Evolutionary conservation across 2,797 vertebrate genomes (phyloP).

Genomic region (Phrynocephalus forsythii): DNA sequence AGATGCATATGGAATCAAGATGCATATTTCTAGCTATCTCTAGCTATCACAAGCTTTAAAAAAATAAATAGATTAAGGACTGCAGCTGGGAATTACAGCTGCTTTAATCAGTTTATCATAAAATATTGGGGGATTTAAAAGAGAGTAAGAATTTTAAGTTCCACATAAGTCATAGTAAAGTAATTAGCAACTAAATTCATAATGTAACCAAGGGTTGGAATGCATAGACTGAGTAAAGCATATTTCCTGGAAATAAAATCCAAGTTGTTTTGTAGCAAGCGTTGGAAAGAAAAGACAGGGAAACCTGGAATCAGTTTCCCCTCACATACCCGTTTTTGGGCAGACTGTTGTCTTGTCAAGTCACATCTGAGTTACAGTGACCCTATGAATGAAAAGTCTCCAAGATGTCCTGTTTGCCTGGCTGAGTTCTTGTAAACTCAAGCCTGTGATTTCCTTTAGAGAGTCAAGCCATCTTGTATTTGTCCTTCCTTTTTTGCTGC

Average conservation of each 20-base stretch:
- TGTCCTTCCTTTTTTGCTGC: too few species aligned
- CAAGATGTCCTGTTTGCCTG: too few species aligned
- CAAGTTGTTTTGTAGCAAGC: too few species aligned
- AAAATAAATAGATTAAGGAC: conserved; percentile 27
- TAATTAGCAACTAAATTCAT: conserved; percentile 22
- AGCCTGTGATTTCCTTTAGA: too few species aligned
- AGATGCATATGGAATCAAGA: conserved; percentile 34
- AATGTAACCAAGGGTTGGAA: conserved; percentile 3
- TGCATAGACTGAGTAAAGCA: conserved; percentile 10
- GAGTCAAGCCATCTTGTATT: too few species aligned
- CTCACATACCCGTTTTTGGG: too few species aligned
- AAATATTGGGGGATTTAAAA: conserved; percentile 35
- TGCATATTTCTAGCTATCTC: conserved; percentile 44
- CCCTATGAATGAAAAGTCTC: too few species aligned
- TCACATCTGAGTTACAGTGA: too few species aligned
- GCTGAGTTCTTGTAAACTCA: too few species aligned
- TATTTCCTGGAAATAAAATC: background rate
- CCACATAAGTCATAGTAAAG: background rate
- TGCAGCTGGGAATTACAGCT: conserved; percentile 36
- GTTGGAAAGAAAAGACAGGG: too few species aligned
- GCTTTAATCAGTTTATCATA: conserved; percentile 48
- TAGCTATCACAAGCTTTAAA: conserved; percentile 27
- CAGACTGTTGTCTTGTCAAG: too few species aligned
- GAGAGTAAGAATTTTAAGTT: conserved; percentile 1
- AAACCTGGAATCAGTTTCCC: too few species aligned